phyloP scores from a whole-genome alignment of 2,113 vertebrate genomes.

The Grammomys surdaster region DNA sequence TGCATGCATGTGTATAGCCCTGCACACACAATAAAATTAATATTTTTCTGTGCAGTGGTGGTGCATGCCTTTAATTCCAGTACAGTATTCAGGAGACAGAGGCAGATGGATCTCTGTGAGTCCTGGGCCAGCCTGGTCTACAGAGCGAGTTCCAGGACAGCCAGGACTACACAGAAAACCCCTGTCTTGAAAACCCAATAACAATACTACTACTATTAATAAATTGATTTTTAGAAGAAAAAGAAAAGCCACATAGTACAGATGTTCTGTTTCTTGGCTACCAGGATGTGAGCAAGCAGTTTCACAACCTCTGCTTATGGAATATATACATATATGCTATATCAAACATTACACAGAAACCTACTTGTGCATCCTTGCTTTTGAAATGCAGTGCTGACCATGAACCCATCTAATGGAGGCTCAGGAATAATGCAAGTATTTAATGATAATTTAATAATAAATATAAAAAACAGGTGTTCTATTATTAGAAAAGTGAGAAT shows the following conservation, averaged over 20 bases:
- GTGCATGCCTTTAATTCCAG: too few relatives aligned
- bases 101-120: too few relatives aligned
- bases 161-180: too few relatives aligned
- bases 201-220: too few relatives aligned
- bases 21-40: too few relatives aligned
- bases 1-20: neutral
- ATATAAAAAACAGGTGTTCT: slow-evolving; percentile 26
- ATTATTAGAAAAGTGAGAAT: slow-evolving; percentile 6
- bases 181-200: too few relatives aligned
- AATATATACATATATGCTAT: neutral
- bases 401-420: slow-evolving; percentile 21
- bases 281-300: neutral
- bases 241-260: neutral
- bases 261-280: neutral
- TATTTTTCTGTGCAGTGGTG: too few relatives aligned
- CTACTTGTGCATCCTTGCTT: neutral
- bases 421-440: neutral
- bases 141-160: too few relatives aligned
- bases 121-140: too few relatives aligned
- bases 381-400: slow-evolving; percentile 31
- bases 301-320: too few relatives aligned
- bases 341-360: neutral
- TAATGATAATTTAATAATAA: neutral
- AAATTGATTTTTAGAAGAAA: neutral
- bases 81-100: too few relatives aligned